Evolutionary conservation across 2,888 invertebrate species (phyloP), one percentile per base, ranked within the genome.

Genomic region (Onthophagus sagittarius): DNA sequence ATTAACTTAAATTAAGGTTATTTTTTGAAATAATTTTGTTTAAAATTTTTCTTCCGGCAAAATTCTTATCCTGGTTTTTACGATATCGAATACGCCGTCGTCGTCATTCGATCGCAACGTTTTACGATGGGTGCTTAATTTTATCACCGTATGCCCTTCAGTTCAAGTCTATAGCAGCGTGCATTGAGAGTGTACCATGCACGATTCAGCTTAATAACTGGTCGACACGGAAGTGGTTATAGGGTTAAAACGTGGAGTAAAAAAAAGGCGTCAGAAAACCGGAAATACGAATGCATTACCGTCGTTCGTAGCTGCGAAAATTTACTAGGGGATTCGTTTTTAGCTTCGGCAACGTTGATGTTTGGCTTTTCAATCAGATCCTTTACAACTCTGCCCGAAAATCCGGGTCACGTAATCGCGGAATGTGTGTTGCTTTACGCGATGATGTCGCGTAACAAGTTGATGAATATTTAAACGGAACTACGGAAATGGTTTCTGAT

Each of bases 201-300:
- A 67, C 67, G 67, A 32, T 67, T 23, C 23, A 23, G 32, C 67
- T 32, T 67, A 67, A 67, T 67, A 67, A 67, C 67, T 67, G 32
- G 15, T 23, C 67, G 67, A 67, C 67, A 67, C 67, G 67, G 67
- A 67, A 67, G 67, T 15, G n/a, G 32, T 67, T 31, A 67, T 67
- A 32, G n/a, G 32, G 67, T 67, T 67, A 67, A 53, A 53, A 53
- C 39, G 2, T 9, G 39, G 39, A 11, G 39, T 53, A 53, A 53
- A 53, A 53, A 53, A 53, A 11, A 11, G 7, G 39, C 9, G 39
- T 11, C 4, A 53, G 39, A 53, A 23, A 23, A 23, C 11, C 39
- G 39, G 7, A 53, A 23, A 23, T 23, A 53, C 39, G 39, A 53
- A 53, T 53, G 39, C 39, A 53, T 53, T 53, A 53, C 39, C 39